Evolutionary conservation across 2,113 vertebrate species (phyloP), one percentile per base, ranked within the genome.

Genomic region (Ranitomeya imitator): DNA sequence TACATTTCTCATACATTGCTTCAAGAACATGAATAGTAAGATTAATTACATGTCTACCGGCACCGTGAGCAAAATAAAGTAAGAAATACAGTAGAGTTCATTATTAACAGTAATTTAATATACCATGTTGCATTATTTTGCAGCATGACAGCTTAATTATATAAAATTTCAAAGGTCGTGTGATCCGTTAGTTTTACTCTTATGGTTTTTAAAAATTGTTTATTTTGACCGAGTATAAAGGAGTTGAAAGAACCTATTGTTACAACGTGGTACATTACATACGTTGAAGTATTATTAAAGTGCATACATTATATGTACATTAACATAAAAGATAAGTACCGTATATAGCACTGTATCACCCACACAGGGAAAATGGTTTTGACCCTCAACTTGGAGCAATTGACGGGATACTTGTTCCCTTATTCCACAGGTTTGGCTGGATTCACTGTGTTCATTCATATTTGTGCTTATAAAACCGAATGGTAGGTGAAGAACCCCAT

Each of bases 1-100:
- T 86, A 86, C 51, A 79, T 79, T 74, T 76, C 76, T 79, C 76
- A 79, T 63, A 86, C 55, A 86, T 86, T 86, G 85, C 85, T 86
- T 65, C 76, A 67, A 67, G 45, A 67, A 65, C 60, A 79, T 79
- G 85, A 79, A 86, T 86, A 61, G 85, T 52, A 21, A 86, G 85
- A 86, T 86, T 86, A 86, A 86, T 86, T 86, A 79, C 60, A 79
- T 65, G 76, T 79, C 85, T 79, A 16, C 31, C 14, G 60, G 60
- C 85, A 69, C 12, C 19, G 45, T 55, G 37, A 16, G 23, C 74
- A 67, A 54, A 79, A 86, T 67, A 77, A 77, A 86, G 73, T 45
- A 77, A 61, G 60, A 69, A 65, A 69, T 67, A 52, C 59, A 63
- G 65, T n/a, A 26, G 82, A 54, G 21, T 84, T 84, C 12, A 26